Base-by-base conservation (phyloP, 2,797 vertebrate species). In the Numenius phaeopus region DNA sequence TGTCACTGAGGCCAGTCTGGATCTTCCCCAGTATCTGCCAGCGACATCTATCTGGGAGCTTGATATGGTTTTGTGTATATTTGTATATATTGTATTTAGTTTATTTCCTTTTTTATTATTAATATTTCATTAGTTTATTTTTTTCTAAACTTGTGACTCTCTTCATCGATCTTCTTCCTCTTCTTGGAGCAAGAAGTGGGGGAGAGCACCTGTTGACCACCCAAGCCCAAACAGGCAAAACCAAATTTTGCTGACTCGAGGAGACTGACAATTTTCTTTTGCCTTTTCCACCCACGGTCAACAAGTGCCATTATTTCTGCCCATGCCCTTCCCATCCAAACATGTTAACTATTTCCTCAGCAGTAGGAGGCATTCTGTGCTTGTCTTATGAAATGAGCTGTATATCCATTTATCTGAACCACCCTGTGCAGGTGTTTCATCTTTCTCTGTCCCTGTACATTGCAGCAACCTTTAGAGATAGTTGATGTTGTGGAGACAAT, bases 351-450 rank as follows among this genome's bases (percentile, higher is more conserved):
- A 8, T 21, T 83, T 10, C 12, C 27, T 83, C 55, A 55, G 46
- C 44, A 29, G 15, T 32, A 47, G 18, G 23, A 72, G 7, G 1
- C 27, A 39, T 67, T 88, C 37, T 59, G 20, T 27, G 2, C 0
- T 30, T 22, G 11, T 30, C 16, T 52, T 44, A 44, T 9, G 21
- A 52, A 89, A 27, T 0, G 0, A 88, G 3, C 0, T 75, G 26
- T 37, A 24, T 23, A 26, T 29, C 37, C 37, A 26, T 54, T 54
- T 73, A 23, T 65, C 40, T 61, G 40, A 89, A 20, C 7, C 19
- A 72, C 7, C 4, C 37, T 29, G 3, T n/a, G 42, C 21, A 50
- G 26, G 4, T 20, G 9, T 46, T 42, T 70, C 1, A 0, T 61
- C 59, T 85, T 82, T 34, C 47, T 47, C 9, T 69, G 26, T 39